phyloP scores from a whole-genome alignment of 2,888 invertebrate species.

The Scaptomyza caliginosa region DNA sequence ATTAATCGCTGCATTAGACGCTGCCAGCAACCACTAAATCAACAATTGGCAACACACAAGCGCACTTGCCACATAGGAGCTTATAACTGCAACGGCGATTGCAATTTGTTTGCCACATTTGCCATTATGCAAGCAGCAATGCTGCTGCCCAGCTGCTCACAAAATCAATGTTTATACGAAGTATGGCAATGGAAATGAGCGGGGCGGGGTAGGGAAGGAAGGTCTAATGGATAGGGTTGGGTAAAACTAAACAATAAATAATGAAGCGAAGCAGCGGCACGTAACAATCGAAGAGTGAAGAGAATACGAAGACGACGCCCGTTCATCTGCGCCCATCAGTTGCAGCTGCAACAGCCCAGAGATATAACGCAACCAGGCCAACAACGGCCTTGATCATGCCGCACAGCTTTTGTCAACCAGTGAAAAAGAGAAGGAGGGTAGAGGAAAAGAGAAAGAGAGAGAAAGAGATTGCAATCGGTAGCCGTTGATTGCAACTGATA shows the following conservation, averaged over 20 bases:
- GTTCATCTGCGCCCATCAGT: conserved; percentile 56
- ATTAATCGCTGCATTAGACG: conserved; percentile 65
- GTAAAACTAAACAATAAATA: conserved; percentile 51
- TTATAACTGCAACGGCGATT: conserved; percentile 30
- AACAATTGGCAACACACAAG: conserved; percentile 70
- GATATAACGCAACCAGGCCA: conserved; percentile 18
- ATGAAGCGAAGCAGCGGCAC: conserved; percentile 55
- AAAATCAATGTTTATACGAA: conserved; percentile 30
- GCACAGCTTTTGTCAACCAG: conserved; percentile 51
- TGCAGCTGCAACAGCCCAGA: conserved; percentile 20
- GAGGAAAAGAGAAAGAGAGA: not conserved
- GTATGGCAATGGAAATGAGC: too few species aligned
- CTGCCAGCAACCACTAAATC: conserved; percentile 62
- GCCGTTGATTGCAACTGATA: conserved; percentile 68
- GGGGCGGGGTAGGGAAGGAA: not conserved
- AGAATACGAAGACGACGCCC: conserved; percentile 40
- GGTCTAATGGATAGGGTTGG: not conserved
- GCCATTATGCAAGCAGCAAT: conserved; percentile 53
- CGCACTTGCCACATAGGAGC: conserved; percentile 26
- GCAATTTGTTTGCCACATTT: conserved; percentile 63
- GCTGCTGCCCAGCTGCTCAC: conserved; percentile 34
- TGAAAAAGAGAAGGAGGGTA: not conserved
- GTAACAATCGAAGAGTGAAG: conserved; percentile 44
- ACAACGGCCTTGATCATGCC: conserved; percentile 63
- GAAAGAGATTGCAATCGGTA: conserved; percentile 53